These are phyloP conservation scores for Chascanopsetta lugubris DNA, from an alignment of 2,113 vertebrate genomes.

Conservation along the genomic window DNA sequence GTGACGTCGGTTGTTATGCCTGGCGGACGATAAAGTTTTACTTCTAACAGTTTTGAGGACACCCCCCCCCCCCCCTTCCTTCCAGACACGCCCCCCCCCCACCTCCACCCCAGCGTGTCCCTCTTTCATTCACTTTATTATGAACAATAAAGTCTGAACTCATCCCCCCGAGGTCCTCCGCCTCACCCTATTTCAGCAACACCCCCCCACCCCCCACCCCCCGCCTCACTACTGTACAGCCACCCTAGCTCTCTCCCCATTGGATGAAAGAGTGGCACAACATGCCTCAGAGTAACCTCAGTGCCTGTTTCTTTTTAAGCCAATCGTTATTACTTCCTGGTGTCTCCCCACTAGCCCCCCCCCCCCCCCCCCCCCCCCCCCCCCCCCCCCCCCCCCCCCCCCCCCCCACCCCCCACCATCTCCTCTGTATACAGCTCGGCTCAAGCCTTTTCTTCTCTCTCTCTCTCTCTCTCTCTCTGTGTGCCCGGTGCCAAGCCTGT, in stretches of 20 bases:
- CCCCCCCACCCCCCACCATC: too few relatives aligned
- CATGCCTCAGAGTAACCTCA: conserved; percentile 72
- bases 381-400: conserved; percentile 13
- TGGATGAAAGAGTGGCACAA: conserved; percentile 30
- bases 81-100: not conserved
- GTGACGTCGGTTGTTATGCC: conserved; percentile 36
- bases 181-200: conserved; percentile 61
- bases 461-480: conserved; percentile 5
- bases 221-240: conserved; percentile 33
- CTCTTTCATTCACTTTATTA: conserved; percentile 31
- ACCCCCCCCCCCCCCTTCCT: not conserved
- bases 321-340: conserved; percentile 66
- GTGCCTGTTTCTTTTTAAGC: conserved; percentile 57
- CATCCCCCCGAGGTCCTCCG: conserved; percentile 53
- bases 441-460: conserved; percentile 37
- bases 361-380: not conserved
- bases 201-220: conserved; percentile 24
- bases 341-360: conserved; percentile 26
- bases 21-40: conserved; percentile 27
- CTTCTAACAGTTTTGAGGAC: not conserved
- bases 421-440: conserved; percentile 23
- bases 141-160: conserved; percentile 34
- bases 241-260: conserved; percentile 17
- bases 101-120: too few relatives aligned
- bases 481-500: conserved; percentile 46